phyloP scores from a whole-genome alignment of 2,888 invertebrate species.

The Xylota segnis region DNA sequence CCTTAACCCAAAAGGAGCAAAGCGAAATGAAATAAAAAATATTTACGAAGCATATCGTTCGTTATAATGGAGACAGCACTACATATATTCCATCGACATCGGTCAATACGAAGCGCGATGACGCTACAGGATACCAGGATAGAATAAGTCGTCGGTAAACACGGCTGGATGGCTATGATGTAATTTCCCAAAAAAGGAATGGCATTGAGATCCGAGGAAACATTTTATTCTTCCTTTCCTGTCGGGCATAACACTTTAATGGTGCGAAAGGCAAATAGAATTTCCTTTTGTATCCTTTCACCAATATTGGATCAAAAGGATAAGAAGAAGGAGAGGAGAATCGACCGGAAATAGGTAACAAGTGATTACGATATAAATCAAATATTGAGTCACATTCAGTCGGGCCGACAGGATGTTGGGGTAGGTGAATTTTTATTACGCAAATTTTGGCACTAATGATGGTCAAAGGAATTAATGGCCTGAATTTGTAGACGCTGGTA shows the following conservation, averaged over 20 bases:
- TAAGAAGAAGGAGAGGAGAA: not conserved
- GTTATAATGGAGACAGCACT: conserved; percentile 6
- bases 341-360: conserved; percentile 38
- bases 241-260: conserved; percentile 34
- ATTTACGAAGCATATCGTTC: conserved; percentile 18
- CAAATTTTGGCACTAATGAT: conserved; percentile 19
- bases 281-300: conserved; percentile 15
- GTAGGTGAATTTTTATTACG: conserved; percentile 10
- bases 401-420: conserved; percentile 20
- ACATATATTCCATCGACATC: conserved; percentile 22
- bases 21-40: conserved; percentile 14
- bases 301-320: conserved; percentile 15
- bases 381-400: conserved; percentile 33
- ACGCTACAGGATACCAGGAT: conserved; percentile 19
- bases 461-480: conserved; percentile 1
- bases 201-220: conserved; percentile 5
- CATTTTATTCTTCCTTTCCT: conserved; percentile 30
- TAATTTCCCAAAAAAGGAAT: conserved; percentile 30
- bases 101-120: conserved; percentile 17
- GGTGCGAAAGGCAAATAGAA: conserved; percentile 49
- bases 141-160: conserved; percentile 9
- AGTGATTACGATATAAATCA: conserved; percentile 39
- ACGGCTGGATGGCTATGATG: conserved; percentile 33
- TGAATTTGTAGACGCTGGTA: not conserved
- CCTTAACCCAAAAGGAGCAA: conserved; percentile 42